Base-by-base conservation (phyloP, 2,888 invertebrate species). In the Meiosimyza decipiens region DNA sequence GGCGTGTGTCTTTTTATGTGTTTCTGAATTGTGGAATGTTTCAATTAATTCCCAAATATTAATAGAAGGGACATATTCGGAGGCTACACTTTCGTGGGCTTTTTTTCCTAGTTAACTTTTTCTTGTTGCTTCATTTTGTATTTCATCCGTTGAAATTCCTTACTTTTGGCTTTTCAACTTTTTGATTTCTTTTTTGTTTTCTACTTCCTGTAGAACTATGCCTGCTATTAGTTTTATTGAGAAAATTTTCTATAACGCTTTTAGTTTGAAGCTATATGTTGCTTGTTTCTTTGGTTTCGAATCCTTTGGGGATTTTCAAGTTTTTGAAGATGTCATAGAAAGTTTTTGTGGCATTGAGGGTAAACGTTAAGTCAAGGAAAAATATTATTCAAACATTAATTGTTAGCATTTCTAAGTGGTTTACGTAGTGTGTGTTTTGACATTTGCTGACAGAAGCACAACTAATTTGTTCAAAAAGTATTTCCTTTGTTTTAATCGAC, bases 21-120 rank as follows among this genome's bases (percentile, higher is more conserved):
- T 7, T 40, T 40, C 6, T 9, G 40, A 15, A 62, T 62, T 40
- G 22, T 28, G 64, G 64, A 64, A 51, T 64, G 64, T 64, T 64
- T 64, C 64, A 64, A 64, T 64, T 64, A 64, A 64, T 64, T 51
- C 64, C 51, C 40, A 15, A 51, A 64, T 50, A 64, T 64, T 64
- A 50, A 64, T 22, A 51, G 51, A 40, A 51, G 51, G 28, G 11
- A 51, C 64, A 60, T 40, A 9, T 40, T 40, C 9, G 40, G 40
- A 40, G 40, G 40, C 40, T 9, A 40, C 40, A 5, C 40, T 40
- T 7, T 40, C 40, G 40, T 40, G 6, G 40, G 9, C 4, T 28
- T 28, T 40, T 40, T 9, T 40, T 9, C 15, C 13, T 16, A 2
- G 49, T 12, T n/a, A 9, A 47, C 22, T 0, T 16, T 28, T 49